Base-by-base conservation (phyloP, 2,113 vertebrate species). In the Pagrus major region DNA sequence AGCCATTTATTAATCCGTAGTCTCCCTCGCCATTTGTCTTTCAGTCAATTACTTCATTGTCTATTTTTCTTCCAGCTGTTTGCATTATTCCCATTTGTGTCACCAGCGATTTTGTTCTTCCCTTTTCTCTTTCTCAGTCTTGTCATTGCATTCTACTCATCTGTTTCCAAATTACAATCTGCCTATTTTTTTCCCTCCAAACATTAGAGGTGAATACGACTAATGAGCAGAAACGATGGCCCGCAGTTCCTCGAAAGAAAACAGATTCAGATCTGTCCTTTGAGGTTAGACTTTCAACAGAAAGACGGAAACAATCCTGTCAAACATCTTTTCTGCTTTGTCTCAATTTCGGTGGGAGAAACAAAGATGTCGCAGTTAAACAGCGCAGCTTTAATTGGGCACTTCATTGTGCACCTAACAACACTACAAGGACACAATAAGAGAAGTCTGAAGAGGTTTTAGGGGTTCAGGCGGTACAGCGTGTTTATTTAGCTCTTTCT, bases 31-130 rank as follows among this genome's bases (percentile, higher is more conserved):
- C n/a, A 55, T 78, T 69, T 74, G 47, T 60, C 76, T 75, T 75
- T 75, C 58, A 65, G 39, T 47, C 51, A 71, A 25, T 80, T 39
- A 65, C 52, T 80, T 78, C 2, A 65, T 70, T 65, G 65, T 71
- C 42, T 16, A 23, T 51, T 70, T 20, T 63, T 74, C 70, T 56
- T 49, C 41, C 33, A 18, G 35, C 72, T 60, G 39, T 77, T 68
- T 71, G 47, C 23, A 69, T 71, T 68, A 61, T 51, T 76, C 23
- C 35, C 10, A 46, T 71, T 54, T 76, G 51, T 76, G 52, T 80
- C 42, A 65, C 12, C 12, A 27, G 52, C 39, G n/a, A 20, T n/a
- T 71, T 54, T 80, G 37, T 61, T 72, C 39, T 23, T 60, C 29
- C 12, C 2, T 18, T 20, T 29, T 71, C 29, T 61, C 31, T 49